A percentile compares a stretch with the other conserved stretches of the same genome.
Conservation (phyloP, 35 echinoderm and acorn worm genomes). For the Apostichopus californicus region DNA sequence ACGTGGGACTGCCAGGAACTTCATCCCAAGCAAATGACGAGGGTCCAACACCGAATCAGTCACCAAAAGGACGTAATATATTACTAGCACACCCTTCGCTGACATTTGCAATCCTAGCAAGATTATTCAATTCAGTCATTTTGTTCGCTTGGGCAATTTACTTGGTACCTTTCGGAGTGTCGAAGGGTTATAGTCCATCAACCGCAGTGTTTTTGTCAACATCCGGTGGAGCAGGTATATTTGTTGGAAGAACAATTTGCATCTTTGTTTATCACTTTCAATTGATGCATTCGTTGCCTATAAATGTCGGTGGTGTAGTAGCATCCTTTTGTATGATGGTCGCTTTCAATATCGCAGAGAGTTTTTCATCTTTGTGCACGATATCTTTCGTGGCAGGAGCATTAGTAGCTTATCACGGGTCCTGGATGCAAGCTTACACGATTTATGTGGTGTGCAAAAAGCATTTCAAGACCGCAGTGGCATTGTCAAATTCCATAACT, state of each 20-base stretch:
- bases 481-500: background rate
- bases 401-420: background rate
- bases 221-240: background rate
- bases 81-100: background rate
- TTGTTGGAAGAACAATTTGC: background rate
- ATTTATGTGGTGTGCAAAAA: background rate
- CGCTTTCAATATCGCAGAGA: background rate
- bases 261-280: slow-evolving; percentile 1
- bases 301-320: background rate
- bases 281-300: background rate
- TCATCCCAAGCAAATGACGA: background rate
- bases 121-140: slow-evolving; percentile 12
- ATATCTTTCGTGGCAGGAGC: background rate
- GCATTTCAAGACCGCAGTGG: slow-evolving; percentile 6
- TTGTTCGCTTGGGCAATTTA: slow-evolving; percentile 7
- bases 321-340: background rate
- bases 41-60: too few species aligned
- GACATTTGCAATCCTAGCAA: background rate
- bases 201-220: background rate
- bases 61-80: background rate
- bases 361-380: background rate
- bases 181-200: slow-evolving; percentile 19
- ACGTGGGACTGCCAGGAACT: background rate
- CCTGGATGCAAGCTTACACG: background rate
- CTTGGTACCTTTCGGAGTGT: slow-evolving; percentile 1